phyloP scores from a whole-genome alignment of 2,797 vertebrate species.

The Danio albolineatus region DNA sequence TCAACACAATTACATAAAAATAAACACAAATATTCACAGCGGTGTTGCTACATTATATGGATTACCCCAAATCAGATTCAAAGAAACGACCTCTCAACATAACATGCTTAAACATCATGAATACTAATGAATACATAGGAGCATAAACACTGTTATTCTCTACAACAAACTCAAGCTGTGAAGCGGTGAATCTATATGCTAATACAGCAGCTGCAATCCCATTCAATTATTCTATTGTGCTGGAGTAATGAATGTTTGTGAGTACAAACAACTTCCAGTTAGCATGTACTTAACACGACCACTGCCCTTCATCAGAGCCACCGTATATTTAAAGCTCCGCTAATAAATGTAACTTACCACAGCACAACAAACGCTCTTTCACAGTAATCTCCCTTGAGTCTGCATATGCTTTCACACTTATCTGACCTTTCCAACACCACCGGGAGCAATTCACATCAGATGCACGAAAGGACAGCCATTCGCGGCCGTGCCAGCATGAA shows the following conservation, averaged over 20 bases:
- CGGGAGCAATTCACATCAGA: conserved; percentile 14
- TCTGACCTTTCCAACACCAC: conserved; percentile 36
- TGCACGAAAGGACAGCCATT: conserved; percentile 8
- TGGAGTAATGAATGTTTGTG: conserved; percentile 6
- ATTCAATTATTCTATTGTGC: conserved; percentile 16
- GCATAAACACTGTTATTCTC: background rate
- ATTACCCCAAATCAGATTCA: background rate
- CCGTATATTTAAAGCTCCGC: conserved; percentile 7
- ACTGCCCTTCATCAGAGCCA: conserved; percentile 13
- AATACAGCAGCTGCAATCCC: conserved; percentile 1
- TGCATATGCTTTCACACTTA: conserved; percentile 32
- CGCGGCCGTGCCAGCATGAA: background rate
- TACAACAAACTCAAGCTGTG: conserved; percentile 1
- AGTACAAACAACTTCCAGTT: conserved; percentile 16
- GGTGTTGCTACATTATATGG: too few relatives aligned
- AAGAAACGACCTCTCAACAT: background rate
- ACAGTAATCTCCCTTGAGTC: conserved; percentile 25
- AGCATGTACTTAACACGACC: conserved; percentile 32
- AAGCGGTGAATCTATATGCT: conserved; percentile 31
- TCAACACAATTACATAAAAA: background rate
- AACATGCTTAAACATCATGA: conserved; percentile 3
- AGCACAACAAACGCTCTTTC: conserved; percentile 27
- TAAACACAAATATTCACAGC: background rate
- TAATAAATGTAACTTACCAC: conserved; percentile 23
- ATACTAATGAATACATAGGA: background rate